Base-by-base conservation (phyloP, 1,140 invertebrate genomes). In the Macrocentrus cingulum region DNA sequence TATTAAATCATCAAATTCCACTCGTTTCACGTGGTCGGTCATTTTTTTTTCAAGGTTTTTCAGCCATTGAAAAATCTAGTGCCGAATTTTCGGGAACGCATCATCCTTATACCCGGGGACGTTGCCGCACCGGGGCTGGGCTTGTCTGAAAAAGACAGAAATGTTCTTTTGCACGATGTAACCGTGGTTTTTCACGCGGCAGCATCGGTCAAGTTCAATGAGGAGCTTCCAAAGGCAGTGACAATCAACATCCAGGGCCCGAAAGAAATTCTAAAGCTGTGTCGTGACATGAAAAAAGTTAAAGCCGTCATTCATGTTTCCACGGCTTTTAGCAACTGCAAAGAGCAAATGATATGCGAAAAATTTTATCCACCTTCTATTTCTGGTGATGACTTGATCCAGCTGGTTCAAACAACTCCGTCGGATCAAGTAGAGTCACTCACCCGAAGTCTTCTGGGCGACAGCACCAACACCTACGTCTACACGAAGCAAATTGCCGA, bases 191-290 rank as follows among this genome's bases (percentile, higher is more conserved):
- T 87, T 70, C 86, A 89, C 66, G 80, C 82, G 37, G 87, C 87
- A 1, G 87, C 87, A 0, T 87, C 86, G 0, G 84, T 88, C 0
- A 74, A 84, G 20, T 88, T 88, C 56, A 84, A 90, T 63, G 87
- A 89, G 64, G 76, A 82, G 11, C 65, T 90, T 7, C 80, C 82
- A 49, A 74, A 80, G 0, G 86, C 87, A 1, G 76, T 88, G 1
- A 72, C 80, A 9, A 87, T 88, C 51, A 91, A 91, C 69, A 83
- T 88, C 0, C 70, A 83, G 25, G 87, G 85, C 1, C 86, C 87
- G 0, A 74, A 81, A 56, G 84, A 86, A 42, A 59, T 83, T 4
- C 63, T 84, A 1, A 68, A 76, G 18, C 65, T 52, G 22, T 44
- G 18, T 11, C 18, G 0, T 3, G 1, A 23, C 18, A 44, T 44